Evolutionary conservation across 1,140 invertebrate genomes (phyloP).

Genomic region (Zaprionus capensis): DNA sequence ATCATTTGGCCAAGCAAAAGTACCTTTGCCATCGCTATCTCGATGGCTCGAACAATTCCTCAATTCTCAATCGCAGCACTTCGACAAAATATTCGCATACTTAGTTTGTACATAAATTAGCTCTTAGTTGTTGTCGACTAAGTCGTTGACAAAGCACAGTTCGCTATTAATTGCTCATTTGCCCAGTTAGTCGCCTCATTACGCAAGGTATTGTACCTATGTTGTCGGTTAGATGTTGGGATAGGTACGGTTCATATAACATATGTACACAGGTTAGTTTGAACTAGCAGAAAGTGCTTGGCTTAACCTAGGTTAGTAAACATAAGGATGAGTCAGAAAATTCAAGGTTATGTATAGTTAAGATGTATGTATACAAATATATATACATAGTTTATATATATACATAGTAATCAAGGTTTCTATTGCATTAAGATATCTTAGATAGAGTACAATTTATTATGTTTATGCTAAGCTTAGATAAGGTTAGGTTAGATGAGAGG

Average conservation of each 20-base stretch:
- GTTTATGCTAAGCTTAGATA: too few species aligned
- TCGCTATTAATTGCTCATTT: not conserved
- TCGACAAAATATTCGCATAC: not conserved
- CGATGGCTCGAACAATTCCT: not conserved
- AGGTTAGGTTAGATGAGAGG: too few species aligned
- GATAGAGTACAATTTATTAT: too few species aligned
- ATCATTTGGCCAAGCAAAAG: conserved; percentile 23
- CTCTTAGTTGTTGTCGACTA: not conserved
- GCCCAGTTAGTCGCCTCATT: not conserved
- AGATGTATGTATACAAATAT: not conserved
- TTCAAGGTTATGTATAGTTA: not conserved
- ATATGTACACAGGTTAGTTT: not conserved
- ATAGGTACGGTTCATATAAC: not conserved
- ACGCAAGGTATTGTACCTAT: not conserved
- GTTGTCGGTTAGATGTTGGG: not conserved
- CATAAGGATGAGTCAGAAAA: not conserved
- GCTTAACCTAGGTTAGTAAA: not conserved
- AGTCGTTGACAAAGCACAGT: not conserved
- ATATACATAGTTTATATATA: too few species aligned
- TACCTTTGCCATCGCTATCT: not conserved
- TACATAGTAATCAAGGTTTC: too few species aligned
- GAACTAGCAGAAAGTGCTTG: not conserved
- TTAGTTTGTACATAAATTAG: conserved; percentile 1
- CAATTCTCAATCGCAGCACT: conserved; percentile 8
- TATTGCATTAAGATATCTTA: too few species aligned